Conservation (phyloP, 2,113 vertebrate species). For the Cygnus buccinator region DNA sequence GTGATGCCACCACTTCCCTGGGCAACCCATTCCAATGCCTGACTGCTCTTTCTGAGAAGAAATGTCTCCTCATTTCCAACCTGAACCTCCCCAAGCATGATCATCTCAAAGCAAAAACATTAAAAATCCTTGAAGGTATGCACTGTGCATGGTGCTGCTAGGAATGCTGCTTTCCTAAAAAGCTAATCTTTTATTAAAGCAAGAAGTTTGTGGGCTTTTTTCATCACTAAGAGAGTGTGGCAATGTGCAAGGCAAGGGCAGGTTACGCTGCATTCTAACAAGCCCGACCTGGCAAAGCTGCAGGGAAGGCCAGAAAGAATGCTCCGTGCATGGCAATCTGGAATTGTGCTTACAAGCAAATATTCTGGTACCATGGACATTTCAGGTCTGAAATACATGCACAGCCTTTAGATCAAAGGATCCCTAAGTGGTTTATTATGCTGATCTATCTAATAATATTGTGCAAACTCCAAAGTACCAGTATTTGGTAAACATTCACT, state of each 20-base stretch:
- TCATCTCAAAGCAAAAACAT: not conserved
- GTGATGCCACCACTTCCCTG: no score
- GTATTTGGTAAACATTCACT: slow-evolving; percentile 43
- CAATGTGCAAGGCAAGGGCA: not conserved
- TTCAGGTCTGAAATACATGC: not conserved
- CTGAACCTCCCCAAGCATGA: rapidly evolving
- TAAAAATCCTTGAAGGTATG: not conserved
- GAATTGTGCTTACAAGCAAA: not conserved
- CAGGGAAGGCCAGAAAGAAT: not conserved
- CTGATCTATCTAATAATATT: slow-evolving; percentile 2
- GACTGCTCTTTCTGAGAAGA: no score
- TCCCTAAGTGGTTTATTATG: slow-evolving; percentile 32
- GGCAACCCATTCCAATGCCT: no score
- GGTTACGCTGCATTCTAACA: not conserved
- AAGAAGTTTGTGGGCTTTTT: not conserved
- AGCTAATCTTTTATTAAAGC: not conserved
- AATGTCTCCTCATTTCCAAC: no score
- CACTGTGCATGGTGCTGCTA: not conserved
- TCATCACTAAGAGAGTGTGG: not conserved
- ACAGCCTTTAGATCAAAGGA: slow-evolving; percentile 1
- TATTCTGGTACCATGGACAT: not conserved
- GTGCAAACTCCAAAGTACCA: slow-evolving; percentile 64
- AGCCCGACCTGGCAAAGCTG: not conserved
- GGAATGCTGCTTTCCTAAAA: not conserved
- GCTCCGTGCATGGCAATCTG: not conserved